Conservation (phyloP, 2,113 vertebrate genomes). For the Ceyx cyanopectus region DNA sequence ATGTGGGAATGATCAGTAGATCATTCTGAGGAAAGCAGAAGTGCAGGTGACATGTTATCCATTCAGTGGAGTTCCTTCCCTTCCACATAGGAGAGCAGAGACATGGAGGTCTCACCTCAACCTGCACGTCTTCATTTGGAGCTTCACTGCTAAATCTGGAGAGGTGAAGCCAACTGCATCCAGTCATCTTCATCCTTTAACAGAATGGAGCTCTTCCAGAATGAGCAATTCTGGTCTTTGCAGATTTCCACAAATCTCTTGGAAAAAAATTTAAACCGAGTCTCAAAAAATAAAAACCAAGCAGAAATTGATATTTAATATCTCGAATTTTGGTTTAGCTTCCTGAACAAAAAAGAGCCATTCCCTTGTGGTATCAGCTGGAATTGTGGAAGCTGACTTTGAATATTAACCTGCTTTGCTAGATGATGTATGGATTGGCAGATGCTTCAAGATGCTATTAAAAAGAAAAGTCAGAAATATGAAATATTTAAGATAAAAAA, state of each 20-base stretch:
- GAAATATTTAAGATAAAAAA: background rate
- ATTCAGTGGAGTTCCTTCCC: background rate
- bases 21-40: background rate
- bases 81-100: background rate
- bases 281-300: background rate
- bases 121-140: background rate
- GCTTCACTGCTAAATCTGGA: background rate
- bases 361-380: background rate
- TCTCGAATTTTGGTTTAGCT: background rate
- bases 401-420: background rate
- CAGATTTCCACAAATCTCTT: background rate
- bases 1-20: background rate
- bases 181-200: slow-evolving; percentile 28
- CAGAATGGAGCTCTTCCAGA: background rate
- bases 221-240: background rate
- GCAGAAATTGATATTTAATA: background rate
- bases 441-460: background rate
- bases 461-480: background rate
- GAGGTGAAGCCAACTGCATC: background rate
- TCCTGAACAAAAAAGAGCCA: background rate
- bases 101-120: background rate
- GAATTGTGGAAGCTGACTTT: background rate
- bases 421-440: background rate
- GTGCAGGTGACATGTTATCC: background rate
- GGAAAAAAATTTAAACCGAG: background rate